Evolutionary conservation across 2,113 vertebrate species (phyloP).

Genomic region (Coreoperca whiteheadi): DNA sequence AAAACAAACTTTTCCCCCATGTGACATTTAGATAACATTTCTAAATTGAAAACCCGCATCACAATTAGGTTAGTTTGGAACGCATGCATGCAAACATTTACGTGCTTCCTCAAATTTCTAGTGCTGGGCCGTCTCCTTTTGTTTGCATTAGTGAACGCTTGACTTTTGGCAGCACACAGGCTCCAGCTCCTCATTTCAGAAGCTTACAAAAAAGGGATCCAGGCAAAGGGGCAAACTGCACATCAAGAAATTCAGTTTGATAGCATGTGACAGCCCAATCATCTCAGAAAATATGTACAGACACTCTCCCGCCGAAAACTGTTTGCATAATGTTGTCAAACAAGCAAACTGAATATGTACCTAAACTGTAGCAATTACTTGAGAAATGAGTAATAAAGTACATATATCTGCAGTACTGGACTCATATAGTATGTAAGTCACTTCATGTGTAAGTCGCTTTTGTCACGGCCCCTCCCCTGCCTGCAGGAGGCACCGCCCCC

Average conservation of each 20-base stretch:
- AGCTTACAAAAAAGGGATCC: slow-evolving; percentile 20
- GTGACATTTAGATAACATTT: slow-evolving; percentile 50
- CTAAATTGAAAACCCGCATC: slow-evolving; percentile 39
- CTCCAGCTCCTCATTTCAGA: slow-evolving; percentile 24
- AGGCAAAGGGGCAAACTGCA: slow-evolving; percentile 25
- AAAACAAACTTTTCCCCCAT: slow-evolving; percentile 42
- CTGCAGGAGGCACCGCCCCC: too few relatives aligned
- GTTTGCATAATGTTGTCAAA: slow-evolving; percentile 16
- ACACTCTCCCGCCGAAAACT: background rate
- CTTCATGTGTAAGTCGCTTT: too few relatives aligned
- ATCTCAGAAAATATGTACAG: slow-evolving; percentile 22
- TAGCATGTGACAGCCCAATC: slow-evolving; percentile 24
- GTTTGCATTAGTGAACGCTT: slow-evolving; percentile 49
- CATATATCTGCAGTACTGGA: background rate
- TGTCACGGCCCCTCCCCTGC: too few relatives aligned
- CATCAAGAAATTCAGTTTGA: slow-evolving; percentile 27
- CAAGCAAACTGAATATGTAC: slow-evolving; percentile 17
- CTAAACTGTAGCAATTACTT: slow-evolving; percentile 12
- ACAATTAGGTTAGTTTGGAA: slow-evolving; percentile 66
- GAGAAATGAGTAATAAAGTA: slow-evolving; percentile 1
- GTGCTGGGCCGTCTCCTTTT: slow-evolving; percentile 33
- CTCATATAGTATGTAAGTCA: too few relatives aligned
- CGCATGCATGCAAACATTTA: slow-evolving; percentile 62
- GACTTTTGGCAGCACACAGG: slow-evolving; percentile 53
- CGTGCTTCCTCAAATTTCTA: slow-evolving; percentile 60